phyloP scores from a whole-genome alignment of 2,113 vertebrate species.

The Polypterus bichir region DNA sequence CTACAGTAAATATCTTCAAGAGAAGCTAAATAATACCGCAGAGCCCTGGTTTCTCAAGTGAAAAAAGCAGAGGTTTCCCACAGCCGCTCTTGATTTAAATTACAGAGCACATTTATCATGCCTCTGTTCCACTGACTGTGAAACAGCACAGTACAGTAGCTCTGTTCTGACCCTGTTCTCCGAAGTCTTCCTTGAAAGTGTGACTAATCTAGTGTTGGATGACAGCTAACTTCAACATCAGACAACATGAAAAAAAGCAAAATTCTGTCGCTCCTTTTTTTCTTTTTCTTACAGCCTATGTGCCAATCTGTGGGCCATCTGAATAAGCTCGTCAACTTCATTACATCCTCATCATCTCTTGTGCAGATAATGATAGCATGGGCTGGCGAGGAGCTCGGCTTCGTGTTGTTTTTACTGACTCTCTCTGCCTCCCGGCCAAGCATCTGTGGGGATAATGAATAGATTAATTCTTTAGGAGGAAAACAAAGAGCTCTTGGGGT shows the following conservation, averaged over 20 bases:
- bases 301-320: conserved; percentile 64
- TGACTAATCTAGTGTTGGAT: conserved; percentile 67
- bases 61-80: conserved; percentile 61
- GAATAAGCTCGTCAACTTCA: conserved; percentile 79
- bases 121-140: conserved; percentile 68
- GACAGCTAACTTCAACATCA: conserved; percentile 74
- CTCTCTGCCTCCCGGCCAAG: conserved; percentile 66
- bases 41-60: conserved; percentile 60
- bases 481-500: conserved; percentile 75
- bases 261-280: conserved; percentile 64
- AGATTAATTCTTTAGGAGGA: conserved; percentile 73
- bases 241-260: conserved; percentile 73
- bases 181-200: conserved; percentile 68
- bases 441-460: conserved; percentile 80
- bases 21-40: conserved; percentile 18
- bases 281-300: conserved; percentile 54
- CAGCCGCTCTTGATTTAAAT: conserved; percentile 71
- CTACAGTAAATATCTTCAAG: too few relatives aligned
- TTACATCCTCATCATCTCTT: conserved; percentile 79
- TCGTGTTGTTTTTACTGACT: conserved; percentile 76
- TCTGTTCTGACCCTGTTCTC: conserved; percentile 69
- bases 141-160: conserved; percentile 73
- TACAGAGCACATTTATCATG: conserved; percentile 71
- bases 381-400: conserved; percentile 60
- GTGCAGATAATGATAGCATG: conserved; percentile 75